A percentile compares a stretch with the other conserved stretches of the same genome.
Evolutionary conservation across 2,888 invertebrate genomes (phyloP).

Genomic region (Diloba caeruleocephala): DNA sequence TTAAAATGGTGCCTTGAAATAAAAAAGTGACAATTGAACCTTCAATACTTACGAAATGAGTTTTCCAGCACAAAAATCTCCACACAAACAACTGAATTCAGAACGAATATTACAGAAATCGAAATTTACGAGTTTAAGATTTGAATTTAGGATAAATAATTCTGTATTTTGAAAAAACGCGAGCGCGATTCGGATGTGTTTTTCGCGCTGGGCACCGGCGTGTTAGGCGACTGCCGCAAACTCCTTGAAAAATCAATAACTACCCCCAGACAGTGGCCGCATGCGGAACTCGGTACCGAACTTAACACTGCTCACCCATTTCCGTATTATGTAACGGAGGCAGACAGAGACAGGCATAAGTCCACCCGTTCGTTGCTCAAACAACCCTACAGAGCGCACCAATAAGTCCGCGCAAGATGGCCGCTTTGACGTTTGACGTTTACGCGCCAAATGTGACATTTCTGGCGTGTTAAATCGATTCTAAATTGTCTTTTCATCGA

Average conservation of each 20-base stretch:
- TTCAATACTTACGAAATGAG: constrained; percentile 78
- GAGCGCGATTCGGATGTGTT: constrained; percentile 81
- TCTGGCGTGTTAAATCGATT: constrained; percentile 72
- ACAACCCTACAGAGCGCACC: constrained; percentile 74
- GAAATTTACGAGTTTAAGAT: constrained; percentile 38
- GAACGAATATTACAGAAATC: constrained; percentile 45
- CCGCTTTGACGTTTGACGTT: constrained; percentile 84
- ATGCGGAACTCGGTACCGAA: constrained; percentile 83
- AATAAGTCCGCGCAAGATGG: constrained; percentile 78
- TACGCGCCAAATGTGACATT: constrained; percentile 86
- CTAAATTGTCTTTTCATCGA: constrained; percentile 73
- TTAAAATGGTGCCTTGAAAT: constrained; percentile 69
- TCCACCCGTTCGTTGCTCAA: constrained; percentile 62
- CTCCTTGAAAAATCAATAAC: constrained; percentile 86
- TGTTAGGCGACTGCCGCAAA: constrained; percentile 86
- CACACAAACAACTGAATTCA: constrained; percentile 64
- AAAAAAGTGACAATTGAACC: constrained; percentile 60
- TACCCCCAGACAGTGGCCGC: constrained; percentile 79
- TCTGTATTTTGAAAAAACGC: constrained; percentile 74
- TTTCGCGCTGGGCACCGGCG: constrained; percentile 87
- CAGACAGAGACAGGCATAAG: constrained; percentile 71
- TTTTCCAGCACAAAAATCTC: constrained; percentile 77
- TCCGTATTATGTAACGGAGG: constrained; percentile 84
- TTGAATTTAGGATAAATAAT: constrained; percentile 67
- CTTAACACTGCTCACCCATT: constrained; percentile 84